Base-by-base conservation (phyloP, 2,888 invertebrate species). In the Drosophila limbata region DNA sequence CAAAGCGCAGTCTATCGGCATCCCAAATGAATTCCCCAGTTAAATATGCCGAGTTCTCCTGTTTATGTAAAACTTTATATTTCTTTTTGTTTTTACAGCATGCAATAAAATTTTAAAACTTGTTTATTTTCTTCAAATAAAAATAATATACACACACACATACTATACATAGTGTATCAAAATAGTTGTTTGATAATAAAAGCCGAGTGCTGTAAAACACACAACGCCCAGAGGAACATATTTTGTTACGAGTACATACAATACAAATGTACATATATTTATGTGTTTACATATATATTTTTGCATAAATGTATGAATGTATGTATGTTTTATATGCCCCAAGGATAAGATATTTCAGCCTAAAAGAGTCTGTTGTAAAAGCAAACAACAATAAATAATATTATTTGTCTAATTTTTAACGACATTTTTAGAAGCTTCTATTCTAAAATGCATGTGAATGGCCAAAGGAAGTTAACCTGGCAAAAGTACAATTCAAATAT, bases 81-180 rank as follows among this genome's bases (percentile, higher is more conserved):
- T 55, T 45, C 11, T 21, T 21, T 31, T 73, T 52, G 17, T 59
- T 56, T 48, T 15, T 28, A 31, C 11, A 11, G 47, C 39, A 37
- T 51, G 15, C 33, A 28, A 44, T 47, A 56, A 53, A 61, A 57
- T 66, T 66, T 44, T 52, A 48, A 62, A 67, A 48, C 55, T 64
- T 73, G 59, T 75, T 51, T 61, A 69, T 87, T 87, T 87, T 76
- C 73, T 84, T 84, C 63, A 64, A 83, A 86, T 62, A 73, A 67
- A 73, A 81, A 79, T 53, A 56, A 51, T 55, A 47, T n/a, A n/a
- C 10, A 6, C 56, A 45, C 21, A 8, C 57, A 40, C 21, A 56
- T 19, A 21, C 25, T n/a, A 28, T 10, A 25, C 13, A 10, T 15
- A 52, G 45, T 61, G 59, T 60, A 55, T 73, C 57, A 64, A 81